Evolutionary conservation across 92 coral and sea anemone genomes (phyloP).

Genomic region (Zoanthus sociatus): DNA sequence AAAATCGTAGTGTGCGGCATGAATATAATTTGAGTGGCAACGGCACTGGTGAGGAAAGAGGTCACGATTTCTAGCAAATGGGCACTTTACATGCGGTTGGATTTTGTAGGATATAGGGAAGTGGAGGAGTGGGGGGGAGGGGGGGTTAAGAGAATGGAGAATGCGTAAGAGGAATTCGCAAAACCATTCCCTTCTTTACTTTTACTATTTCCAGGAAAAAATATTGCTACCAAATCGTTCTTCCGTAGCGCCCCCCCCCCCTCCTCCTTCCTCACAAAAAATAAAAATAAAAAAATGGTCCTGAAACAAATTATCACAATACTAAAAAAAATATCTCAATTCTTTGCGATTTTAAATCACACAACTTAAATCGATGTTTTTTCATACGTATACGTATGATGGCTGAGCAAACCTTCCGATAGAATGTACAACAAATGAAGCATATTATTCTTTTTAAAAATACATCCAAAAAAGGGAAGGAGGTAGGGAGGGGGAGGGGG

Average conservation of each 20-base stretch:
- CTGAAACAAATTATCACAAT: not conserved
- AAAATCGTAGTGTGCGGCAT: conserved; percentile 1
- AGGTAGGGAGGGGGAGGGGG: not conserved
- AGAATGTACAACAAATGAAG: conserved; percentile 1
- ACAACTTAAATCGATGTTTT: not conserved
- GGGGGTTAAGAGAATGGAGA: conserved; percentile 7
- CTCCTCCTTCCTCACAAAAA: conserved; percentile 2
- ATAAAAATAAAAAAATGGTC: not conserved
- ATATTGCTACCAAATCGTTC: conserved; percentile 21
- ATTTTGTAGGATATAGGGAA: not conserved
- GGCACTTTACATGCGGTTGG: not conserved
- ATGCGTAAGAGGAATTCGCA: not conserved
- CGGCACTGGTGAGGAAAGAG: not conserved
- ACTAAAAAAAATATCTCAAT: not conserved
- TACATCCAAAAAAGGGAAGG: conserved; percentile 11
- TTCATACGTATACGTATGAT: conserved; percentile 8
- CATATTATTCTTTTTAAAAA: not conserved
- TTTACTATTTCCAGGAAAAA: conserved; percentile 2
- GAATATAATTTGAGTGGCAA: not conserved
- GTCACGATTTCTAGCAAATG: conserved; percentile 6
- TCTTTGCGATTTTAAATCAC: conserved; percentile 14
- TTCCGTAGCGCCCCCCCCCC: not conserved
- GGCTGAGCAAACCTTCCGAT: conserved; percentile 6
- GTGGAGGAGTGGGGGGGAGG: not conserved
- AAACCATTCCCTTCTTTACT: conserved; percentile 3